phyloP scores from a whole-genome alignment of 1,140 invertebrate species.

The Rhizoglyphus robini region DNA sequence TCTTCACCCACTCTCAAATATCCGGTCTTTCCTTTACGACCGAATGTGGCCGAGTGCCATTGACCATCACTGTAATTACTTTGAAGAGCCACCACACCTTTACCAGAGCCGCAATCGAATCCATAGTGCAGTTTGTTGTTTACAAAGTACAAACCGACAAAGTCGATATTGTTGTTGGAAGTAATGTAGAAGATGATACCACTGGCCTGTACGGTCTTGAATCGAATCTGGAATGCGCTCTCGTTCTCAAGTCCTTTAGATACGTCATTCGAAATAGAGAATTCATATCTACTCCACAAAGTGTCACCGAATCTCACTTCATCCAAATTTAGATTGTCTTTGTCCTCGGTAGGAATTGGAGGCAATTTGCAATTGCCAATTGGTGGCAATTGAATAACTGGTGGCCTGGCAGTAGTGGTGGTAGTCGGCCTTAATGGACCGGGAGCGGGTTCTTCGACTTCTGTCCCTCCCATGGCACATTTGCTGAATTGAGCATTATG shows the following conservation, averaged over 20 bases:
- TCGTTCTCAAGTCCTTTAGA: constrained; percentile 40
- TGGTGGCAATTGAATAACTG: constrained; percentile 14
- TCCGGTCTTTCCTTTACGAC: constrained; percentile 32
- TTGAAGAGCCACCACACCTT: constrained; percentile 41
- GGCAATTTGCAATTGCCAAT: constrained; percentile 23
- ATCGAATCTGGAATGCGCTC: constrained; percentile 55
- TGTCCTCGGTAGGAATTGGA: constrained; percentile 18
- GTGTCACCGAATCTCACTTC: constrained; percentile 24
- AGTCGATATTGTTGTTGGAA: constrained; percentile 51
- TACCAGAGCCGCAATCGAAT: constrained; percentile 57
- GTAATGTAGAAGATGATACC: constrained; percentile 74
- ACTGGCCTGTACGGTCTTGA: constrained; percentile 59
- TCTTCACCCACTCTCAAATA: constrained; percentile 42
- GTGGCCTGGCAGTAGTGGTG: not conserved
- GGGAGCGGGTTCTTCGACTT: not conserved
- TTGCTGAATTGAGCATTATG: constrained; percentile 50
- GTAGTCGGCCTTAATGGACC: not conserved
- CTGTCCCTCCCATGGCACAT: constrained; percentile 39
- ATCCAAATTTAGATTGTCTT: constrained; percentile 5
- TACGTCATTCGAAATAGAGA: constrained; percentile 43
- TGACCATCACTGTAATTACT: constrained; percentile 57
- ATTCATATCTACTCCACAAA: constrained; percentile 45
- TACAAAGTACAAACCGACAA: constrained; percentile 62
- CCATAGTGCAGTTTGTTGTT: constrained; percentile 56
- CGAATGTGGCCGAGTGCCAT: constrained; percentile 66